These are phyloP conservation scores for Xylophagus ater DNA, from an alignment of 2,888 invertebrate species.

Conservation along the genomic window DNA sequence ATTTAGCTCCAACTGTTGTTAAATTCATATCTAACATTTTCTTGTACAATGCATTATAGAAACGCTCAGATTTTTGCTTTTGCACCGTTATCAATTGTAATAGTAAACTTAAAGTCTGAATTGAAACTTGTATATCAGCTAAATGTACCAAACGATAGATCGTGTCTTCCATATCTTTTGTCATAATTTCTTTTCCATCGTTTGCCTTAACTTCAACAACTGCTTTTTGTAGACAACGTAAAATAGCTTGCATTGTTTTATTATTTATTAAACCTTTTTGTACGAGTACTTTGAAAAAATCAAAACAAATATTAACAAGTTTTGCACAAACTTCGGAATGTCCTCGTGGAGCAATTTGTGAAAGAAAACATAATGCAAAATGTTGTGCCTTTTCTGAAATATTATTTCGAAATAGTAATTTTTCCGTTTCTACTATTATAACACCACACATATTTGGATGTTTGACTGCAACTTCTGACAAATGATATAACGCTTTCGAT, in stretches of 20 bases:
- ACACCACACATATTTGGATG: slow-evolving; percentile 90
- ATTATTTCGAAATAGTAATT: slow-evolving; percentile 79
- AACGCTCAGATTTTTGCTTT: slow-evolving; percentile 40
- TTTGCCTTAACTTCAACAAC: slow-evolving; percentile 32
- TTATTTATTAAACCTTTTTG: slow-evolving; percentile 71
- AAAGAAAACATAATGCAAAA: slow-evolving; percentile 84
- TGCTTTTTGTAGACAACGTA: slow-evolving; percentile 73
- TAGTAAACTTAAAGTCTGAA: slow-evolving; percentile 40
- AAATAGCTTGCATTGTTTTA: slow-evolving; percentile 70
- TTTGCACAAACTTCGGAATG: slow-evolving; percentile 71
- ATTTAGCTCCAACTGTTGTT: slow-evolving; percentile 42
- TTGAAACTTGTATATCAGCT: slow-evolving; percentile 58
- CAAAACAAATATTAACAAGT: slow-evolving; percentile 84
- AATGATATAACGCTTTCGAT: slow-evolving; percentile 74
- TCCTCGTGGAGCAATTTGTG: slow-evolving; percentile 63
- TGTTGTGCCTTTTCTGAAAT: slow-evolving; percentile 79
- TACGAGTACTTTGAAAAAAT: slow-evolving; percentile 86
- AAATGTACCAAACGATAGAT: slow-evolving; percentile 73
- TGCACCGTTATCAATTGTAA: slow-evolving; percentile 30
- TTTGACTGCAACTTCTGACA: slow-evolving; percentile 67
- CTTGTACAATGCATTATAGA: slow-evolving; percentile 79
- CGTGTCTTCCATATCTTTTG: slow-evolving; percentile 45
- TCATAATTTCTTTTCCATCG: slow-evolving; percentile 29
- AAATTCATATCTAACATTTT: slow-evolving; percentile 71
- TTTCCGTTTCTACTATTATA: slow-evolving; percentile 79